Percentiles rank a stretch among this genome's conserved stretches.
phyloP scores from a whole-genome alignment of 2,113 vertebrate species.

The Phrynosoma platyrhinos region DNA sequence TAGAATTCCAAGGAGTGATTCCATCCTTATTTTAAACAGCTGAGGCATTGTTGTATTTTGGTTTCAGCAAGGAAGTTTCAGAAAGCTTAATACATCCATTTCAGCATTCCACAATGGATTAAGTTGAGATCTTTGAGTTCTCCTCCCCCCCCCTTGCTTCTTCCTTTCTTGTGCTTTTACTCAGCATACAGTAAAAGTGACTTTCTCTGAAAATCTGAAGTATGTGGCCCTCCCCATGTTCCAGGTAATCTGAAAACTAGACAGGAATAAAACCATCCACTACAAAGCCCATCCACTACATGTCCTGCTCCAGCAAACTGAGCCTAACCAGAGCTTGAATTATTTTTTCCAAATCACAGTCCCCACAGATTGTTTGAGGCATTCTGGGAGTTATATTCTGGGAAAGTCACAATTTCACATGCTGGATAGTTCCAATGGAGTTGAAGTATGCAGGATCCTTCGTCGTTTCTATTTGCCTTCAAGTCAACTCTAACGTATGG shows the following conservation, averaged over 20 bases:
- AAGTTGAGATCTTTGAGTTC: neutral
- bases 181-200: neutral
- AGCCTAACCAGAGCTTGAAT: neutral
- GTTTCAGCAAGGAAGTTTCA: constrained; percentile 10
- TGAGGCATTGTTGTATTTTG: constrained; percentile 5
- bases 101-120: neutral
- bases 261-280: neutral
- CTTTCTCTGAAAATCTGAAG: neutral
- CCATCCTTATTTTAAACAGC: constrained; percentile 12
- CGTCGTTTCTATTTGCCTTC: too few relatives aligned
- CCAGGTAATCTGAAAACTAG: neutral
- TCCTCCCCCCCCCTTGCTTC: neutral
- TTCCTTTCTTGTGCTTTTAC: neutral
- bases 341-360: neutral
- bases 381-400: too few relatives aligned
- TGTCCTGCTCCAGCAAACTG: neutral
- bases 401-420: neutral
- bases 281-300: too few relatives aligned
- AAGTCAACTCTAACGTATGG: too few relatives aligned
- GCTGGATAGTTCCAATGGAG: too few relatives aligned
- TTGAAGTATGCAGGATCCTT: too few relatives aligned
- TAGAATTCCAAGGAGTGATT: constrained; percentile 14
- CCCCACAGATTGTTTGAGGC: too few relatives aligned
- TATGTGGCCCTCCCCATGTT: neutral
- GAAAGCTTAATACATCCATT: neutral